phyloP scores from a whole-genome alignment of 2,888 invertebrate genomes.

The Ischnura elegans region DNA sequence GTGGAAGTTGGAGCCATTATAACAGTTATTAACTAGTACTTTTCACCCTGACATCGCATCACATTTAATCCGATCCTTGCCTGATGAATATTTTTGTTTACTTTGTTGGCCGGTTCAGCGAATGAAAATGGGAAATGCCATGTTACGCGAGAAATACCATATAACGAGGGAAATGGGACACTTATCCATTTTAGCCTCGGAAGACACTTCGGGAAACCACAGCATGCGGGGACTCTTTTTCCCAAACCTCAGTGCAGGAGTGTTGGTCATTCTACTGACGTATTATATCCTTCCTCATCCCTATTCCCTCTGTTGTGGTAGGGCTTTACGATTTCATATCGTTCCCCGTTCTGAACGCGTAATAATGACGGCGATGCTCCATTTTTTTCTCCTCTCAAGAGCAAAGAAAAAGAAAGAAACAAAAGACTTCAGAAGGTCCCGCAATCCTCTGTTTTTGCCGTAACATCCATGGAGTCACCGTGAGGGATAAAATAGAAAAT shows the following conservation, averaged over 20 bases:
- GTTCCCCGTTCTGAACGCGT: background rate
- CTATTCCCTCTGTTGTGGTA: background rate
- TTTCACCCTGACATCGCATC: too few species aligned
- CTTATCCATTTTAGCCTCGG: background rate
- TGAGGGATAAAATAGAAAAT: too few species aligned
- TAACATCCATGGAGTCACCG: conserved; percentile 5
- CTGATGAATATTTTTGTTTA: background rate
- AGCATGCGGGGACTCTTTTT: background rate
- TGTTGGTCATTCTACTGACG: background rate
- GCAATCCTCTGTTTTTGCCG: background rate
- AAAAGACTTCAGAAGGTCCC: background rate
- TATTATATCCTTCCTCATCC: background rate
- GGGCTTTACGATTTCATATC: background rate
- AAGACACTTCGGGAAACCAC: background rate
- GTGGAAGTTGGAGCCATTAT: too few species aligned
- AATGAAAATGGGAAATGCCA: background rate
- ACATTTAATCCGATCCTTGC: too few species aligned
- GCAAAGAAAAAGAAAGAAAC: background rate
- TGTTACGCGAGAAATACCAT: too few species aligned
- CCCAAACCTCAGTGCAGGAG: background rate
- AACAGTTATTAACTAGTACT: too few species aligned
- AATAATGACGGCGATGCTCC: background rate
- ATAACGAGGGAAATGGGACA: background rate
- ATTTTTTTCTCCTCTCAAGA: background rate
- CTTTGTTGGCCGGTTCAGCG: background rate